Percentiles rank a stretch among this genome's conserved stretches.
Conservation (phyloP, 2,797 vertebrate species). For the Nannoperca obscura region DNA sequence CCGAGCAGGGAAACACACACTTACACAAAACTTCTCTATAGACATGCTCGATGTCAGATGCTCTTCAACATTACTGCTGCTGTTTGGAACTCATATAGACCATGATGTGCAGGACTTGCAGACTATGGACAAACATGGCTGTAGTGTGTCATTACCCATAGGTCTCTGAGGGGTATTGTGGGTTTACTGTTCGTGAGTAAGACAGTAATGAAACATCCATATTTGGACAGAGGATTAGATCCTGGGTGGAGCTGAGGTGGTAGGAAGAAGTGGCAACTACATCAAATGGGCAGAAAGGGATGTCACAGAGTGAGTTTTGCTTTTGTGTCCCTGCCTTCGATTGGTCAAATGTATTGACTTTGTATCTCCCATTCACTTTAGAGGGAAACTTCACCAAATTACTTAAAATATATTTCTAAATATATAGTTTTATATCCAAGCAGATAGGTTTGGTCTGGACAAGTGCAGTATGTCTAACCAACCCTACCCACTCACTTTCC, state of each 20-base stretch:
- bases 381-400: neutral
- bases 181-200: neutral
- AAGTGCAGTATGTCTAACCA: too few relatives aligned
- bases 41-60: neutral
- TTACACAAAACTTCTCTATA: neutral
- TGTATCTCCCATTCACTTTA: neutral
- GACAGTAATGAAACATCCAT: neutral
- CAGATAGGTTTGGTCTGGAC: too few relatives aligned
- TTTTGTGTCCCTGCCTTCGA: neutral
- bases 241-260: neutral
- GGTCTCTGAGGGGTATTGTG: neutral
- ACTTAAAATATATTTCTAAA: neutral
- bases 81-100: neutral
- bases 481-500: neutral
- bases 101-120: neutral
- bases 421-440: too few relatives aligned
- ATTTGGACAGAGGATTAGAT: neutral
- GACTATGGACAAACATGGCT: neutral
- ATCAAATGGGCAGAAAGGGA: neutral
- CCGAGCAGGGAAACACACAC: conserved; percentile 26
- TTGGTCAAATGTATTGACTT: neutral
- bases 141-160: neutral
- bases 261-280: neutral
- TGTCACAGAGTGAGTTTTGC: neutral
- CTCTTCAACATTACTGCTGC: neutral